A percentile compares a stretch with the other conserved stretches of the same genome.
Evolutionary conservation across 1,140 invertebrate genomes (phyloP).

Genomic region (Diorhabda carinulata): DNA sequence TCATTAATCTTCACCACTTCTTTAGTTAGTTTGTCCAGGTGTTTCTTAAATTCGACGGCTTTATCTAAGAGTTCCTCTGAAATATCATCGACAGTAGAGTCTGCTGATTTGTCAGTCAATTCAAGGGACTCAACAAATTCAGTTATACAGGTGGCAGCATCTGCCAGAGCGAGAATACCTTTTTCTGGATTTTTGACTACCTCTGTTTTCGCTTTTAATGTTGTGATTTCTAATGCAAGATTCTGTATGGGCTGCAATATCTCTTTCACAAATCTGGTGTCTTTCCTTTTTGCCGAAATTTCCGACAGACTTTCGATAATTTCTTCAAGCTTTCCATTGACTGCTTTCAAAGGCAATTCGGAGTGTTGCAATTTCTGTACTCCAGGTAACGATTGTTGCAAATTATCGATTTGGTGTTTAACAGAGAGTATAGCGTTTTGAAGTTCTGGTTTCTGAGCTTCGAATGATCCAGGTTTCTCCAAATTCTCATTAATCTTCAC

Average conservation of each 20-base stretch:
- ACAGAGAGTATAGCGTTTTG: slow-evolving; percentile 12
- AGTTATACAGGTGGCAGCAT: not conserved
- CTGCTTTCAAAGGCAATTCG: not conserved
- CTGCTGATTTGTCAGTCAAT: not conserved
- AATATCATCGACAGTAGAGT: not conserved
- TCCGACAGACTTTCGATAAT: slow-evolving; percentile 14
- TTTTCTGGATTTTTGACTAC: not conserved
- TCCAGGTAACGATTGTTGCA: slow-evolving; percentile 7
- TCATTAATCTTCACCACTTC: slow-evolving; percentile 19
- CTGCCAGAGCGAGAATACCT: not conserved
- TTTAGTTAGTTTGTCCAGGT: slow-evolving; percentile 16
- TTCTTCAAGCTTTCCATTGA: not conserved
- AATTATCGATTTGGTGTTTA: not conserved
- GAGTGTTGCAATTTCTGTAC: slow-evolving; percentile 1
- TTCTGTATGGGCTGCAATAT: not conserved
- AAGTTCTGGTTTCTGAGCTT: slow-evolving; percentile 17
- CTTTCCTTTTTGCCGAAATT: not conserved
- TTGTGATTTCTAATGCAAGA: not conserved
- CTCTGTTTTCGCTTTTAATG: not conserved
- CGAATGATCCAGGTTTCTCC: slow-evolving; percentile 21
- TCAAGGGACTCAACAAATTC: not conserved
- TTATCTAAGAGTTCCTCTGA: not conserved
- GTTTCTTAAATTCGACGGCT: not conserved
- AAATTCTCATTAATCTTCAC: slow-evolving; percentile 17
- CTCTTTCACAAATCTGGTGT: not conserved